Conservation (phyloP, 2,797 vertebrate species). For the Lophotriccus pileatus region DNA sequence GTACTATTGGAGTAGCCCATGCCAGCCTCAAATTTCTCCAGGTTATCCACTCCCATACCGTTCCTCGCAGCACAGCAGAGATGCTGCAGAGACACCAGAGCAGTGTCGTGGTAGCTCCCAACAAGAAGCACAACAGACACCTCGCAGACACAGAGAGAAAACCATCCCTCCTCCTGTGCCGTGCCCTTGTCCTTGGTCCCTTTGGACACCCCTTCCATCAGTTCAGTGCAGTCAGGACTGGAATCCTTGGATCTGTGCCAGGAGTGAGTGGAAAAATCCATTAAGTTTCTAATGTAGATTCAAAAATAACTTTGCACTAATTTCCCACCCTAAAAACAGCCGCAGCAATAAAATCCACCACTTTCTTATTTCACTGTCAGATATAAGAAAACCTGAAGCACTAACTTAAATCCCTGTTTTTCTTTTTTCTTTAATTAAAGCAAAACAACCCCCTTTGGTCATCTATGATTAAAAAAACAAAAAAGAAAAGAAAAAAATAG, state of each 20-base stretch:
- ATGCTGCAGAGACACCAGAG: neutral
- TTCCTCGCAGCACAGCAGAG: neutral
- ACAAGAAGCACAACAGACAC: neutral
- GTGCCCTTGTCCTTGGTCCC: neutral
- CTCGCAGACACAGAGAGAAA: neutral
- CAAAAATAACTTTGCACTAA: conserved; percentile 64
- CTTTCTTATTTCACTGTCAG: conserved; percentile 37
- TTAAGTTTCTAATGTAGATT: conserved; percentile 51
- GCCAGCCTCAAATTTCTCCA: neutral
- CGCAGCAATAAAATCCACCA: neutral
- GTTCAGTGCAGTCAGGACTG: neutral
- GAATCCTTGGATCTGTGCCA: neutral
- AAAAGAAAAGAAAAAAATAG: neutral
- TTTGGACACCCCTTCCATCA: conserved; percentile 25
- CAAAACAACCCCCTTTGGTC: conserved; percentile 48
- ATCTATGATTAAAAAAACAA: conserved; percentile 17
- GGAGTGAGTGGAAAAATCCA: conserved; percentile 52
- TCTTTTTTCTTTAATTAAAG: conserved; percentile 41
- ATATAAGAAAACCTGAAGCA: conserved; percentile 55
- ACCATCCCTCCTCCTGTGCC: neutral
- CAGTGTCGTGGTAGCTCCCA: neutral
- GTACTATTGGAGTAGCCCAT: fast-evolving
- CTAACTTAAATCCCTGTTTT: neutral
- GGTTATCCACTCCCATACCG: neutral
- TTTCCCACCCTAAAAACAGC: neutral